Evolutionary conservation across 2,888 invertebrate genomes (phyloP).

Genomic region (Pachliopta kotzebuea): DNA sequence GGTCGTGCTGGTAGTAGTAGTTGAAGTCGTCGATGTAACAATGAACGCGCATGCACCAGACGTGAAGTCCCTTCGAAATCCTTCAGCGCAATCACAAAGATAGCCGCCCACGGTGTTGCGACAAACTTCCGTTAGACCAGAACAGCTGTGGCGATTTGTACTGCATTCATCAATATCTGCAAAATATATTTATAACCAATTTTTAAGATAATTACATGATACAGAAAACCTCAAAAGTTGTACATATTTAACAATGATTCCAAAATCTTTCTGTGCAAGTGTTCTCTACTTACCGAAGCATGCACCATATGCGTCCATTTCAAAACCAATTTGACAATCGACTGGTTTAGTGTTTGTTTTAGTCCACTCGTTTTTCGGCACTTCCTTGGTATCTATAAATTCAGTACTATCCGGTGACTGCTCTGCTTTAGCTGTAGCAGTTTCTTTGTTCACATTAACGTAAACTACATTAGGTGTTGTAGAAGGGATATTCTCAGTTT

Average conservation of each 20-base stretch:
- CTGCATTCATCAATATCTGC: slow-evolving; percentile 90
- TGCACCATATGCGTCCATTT: slow-evolving; percentile 75
- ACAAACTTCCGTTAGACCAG: slow-evolving; percentile 82
- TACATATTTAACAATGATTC: too few species aligned
- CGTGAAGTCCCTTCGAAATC: slow-evolving; percentile 85
- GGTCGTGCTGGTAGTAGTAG: slow-evolving; percentile 31
- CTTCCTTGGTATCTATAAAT: slow-evolving; percentile 47
- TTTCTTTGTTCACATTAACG: slow-evolving; percentile 46
- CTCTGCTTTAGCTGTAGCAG: slow-evolving; percentile 45
- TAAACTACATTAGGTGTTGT: slow-evolving; percentile 45
- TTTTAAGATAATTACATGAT: too few species aligned
- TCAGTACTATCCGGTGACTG: slow-evolving; percentile 51
- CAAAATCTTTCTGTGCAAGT: too few species aligned
- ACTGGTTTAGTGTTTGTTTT: slow-evolving; percentile 46
- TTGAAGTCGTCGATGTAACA: slow-evolving; percentile 2
- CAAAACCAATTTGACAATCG: slow-evolving; percentile 75
- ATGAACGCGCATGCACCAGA: slow-evolving; percentile 49
- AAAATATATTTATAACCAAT: not conserved
- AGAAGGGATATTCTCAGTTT: slow-evolving; percentile 34
- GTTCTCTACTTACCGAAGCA: slow-evolving; percentile 75
- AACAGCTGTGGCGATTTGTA: slow-evolving; percentile 80
- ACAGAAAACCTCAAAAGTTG: too few species aligned
- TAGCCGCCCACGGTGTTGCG: slow-evolving; percentile 94
- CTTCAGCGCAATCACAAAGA: slow-evolving; percentile 88
- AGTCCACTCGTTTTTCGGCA: slow-evolving; percentile 61